A percentile compares a stretch with the other conserved stretches of the same genome.
These are phyloP conservation scores for Melanophora roralis DNA, from an alignment of 2,888 invertebrate genomes.

Conservation along the genomic window DNA sequence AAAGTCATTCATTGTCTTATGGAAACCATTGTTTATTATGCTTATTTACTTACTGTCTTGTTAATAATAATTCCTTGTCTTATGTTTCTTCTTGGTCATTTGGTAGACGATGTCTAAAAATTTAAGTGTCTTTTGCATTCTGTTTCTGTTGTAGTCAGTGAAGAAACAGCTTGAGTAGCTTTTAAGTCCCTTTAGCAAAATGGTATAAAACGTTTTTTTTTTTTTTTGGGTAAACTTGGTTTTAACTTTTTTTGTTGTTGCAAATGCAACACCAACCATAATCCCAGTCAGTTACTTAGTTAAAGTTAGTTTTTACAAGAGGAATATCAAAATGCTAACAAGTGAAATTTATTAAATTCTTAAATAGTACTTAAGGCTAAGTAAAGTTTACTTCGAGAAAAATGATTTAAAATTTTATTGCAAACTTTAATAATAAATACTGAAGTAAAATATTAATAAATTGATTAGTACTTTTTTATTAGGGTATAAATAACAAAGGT, in stretches of 20 bases:
- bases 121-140: slow-evolving; percentile 50
- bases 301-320: slow-evolving; percentile 7
- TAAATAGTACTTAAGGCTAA: too few relatives aligned
- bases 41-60: slow-evolving; percentile 14
- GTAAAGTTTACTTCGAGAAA: too few relatives aligned
- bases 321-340: slow-evolving; percentile 8
- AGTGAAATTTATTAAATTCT: slow-evolving; percentile 3
- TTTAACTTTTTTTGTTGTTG: slow-evolving; percentile 25
- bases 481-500: too few relatives aligned
- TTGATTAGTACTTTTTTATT: too few relatives aligned
- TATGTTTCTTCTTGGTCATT: slow-evolving; percentile 20
- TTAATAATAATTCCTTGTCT: slow-evolving; percentile 2
- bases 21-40: slow-evolving; percentile 55
- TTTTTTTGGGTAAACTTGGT: slow-evolving; percentile 26
- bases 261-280: slow-evolving; percentile 22
- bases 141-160: slow-evolving; percentile 36
- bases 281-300: slow-evolving; percentile 12
- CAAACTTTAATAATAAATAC: too few relatives aligned
- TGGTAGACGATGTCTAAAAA: slow-evolving; percentile 47
- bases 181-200: slow-evolving; percentile 47
- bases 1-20: slow-evolving; percentile 55
- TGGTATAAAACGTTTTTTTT: slow-evolving; percentile 39
- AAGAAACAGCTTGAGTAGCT: slow-evolving; percentile 65
- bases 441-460: too few relatives aligned
- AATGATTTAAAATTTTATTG: too few relatives aligned